These are phyloP conservation scores for Kryptolebias ocellatus DNA, from an alignment of 2,797 vertebrate genomes.

Conservation along the genomic window DNA sequence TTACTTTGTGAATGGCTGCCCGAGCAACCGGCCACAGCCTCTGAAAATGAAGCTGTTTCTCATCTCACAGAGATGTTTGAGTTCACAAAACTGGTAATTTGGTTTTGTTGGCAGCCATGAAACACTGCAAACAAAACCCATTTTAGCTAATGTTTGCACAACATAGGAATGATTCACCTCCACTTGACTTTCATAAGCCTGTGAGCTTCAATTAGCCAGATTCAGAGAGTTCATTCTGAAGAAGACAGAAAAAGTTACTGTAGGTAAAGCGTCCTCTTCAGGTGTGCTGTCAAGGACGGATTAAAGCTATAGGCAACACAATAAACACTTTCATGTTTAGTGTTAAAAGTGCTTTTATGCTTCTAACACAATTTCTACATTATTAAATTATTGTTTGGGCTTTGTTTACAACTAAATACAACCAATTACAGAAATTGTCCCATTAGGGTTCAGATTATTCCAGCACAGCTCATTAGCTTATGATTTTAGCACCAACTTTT, in stretches of 20 bases:
- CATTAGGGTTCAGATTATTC: too few species aligned
- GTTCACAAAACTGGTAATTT: conserved; percentile 11
- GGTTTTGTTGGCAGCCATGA: neutral
- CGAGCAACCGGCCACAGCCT: neutral
- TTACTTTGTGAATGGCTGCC: conserved; percentile 1
- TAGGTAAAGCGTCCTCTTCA: conserved; percentile 43
- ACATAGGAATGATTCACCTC: conserved; percentile 12
- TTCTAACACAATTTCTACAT: too few species aligned
- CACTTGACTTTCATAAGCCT: conserved; percentile 19
- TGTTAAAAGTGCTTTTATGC: conserved; percentile 47
- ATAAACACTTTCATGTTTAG: conserved; percentile 72
- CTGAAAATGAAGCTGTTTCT: neutral
- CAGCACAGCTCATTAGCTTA: too few species aligned
- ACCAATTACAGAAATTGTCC: conserved; percentile 13
- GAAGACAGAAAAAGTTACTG: conserved; percentile 25
- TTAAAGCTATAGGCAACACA: conserved; percentile 61
- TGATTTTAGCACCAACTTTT: too few species aligned
- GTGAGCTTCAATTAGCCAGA: conserved; percentile 22
- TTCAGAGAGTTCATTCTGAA: conserved; percentile 30
- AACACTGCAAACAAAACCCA: conserved; percentile 1
- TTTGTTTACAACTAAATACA: conserved; percentile 76
- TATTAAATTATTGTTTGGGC: conserved; percentile 70
- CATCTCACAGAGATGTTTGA: neutral
- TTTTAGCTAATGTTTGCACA: neutral
- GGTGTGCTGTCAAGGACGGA: conserved; percentile 33